A percentile compares a stretch with the other conserved stretches of the same genome.
Evolutionary conservation across 2,888 invertebrate genomes (phyloP).

Genomic region (Allolobophora icterica): DNA sequence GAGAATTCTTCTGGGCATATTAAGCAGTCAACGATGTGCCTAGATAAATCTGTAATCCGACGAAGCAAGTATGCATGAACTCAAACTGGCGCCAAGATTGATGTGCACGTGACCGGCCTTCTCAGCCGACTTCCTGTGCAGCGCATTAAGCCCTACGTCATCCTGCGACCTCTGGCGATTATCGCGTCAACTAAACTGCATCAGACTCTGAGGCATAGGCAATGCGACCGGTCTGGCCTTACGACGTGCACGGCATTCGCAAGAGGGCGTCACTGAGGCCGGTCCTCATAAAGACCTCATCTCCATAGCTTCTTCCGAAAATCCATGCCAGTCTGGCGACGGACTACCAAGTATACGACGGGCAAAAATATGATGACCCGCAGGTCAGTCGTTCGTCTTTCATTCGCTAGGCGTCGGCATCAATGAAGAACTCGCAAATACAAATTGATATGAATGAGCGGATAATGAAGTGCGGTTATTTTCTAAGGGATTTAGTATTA

Average conservation of each 20-base stretch:
- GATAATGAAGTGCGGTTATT: neutral
- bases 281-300: constrained; percentile 11
- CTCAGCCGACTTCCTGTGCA: neutral
- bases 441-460: neutral
- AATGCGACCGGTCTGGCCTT: constrained; percentile 1
- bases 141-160: neutral
- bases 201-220: neutral
- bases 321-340: neutral
- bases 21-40: neutral
- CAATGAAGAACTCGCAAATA: neutral
- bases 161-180: constrained; percentile 24
- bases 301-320: constrained; percentile 17
- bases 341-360: constrained; percentile 11
- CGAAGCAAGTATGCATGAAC: constrained; percentile 10
- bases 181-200: constrained; percentile 24
- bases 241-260: constrained; percentile 20
- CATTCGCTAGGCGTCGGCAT: neutral
- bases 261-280: constrained; percentile 18
- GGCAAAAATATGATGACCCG: neutral
- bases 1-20: neutral
- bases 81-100: constrained; percentile 12
- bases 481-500: neutral
- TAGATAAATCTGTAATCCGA: constrained; percentile 1
- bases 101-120: constrained; percentile 12
- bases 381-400: constrained; percentile 9